Percentiles rank a stretch among this genome's conserved stretches.
phyloP scores from a whole-genome alignment of 2,888 invertebrate genomes.

The Rhabditoides inermis region DNA sequence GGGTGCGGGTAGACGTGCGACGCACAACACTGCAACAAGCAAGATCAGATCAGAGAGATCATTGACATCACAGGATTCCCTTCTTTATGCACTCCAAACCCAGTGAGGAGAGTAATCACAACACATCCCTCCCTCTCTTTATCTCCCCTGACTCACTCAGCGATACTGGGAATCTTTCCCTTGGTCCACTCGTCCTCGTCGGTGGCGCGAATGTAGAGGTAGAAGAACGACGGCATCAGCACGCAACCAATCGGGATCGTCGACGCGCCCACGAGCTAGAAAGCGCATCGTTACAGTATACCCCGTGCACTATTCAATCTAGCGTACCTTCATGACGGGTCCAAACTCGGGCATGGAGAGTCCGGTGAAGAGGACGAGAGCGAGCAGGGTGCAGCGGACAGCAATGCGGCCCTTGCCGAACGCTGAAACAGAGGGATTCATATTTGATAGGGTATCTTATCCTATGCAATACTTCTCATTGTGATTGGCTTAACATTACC shows the following conservation, averaged over 20 bases:
- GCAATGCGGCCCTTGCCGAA: slow-evolving; percentile 40
- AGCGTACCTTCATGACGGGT: slow-evolving; percentile 34
- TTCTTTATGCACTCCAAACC: neutral
- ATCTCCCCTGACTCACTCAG: slow-evolving; percentile 1
- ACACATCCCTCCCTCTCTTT: slow-evolving; percentile 7
- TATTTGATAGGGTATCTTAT: no score
- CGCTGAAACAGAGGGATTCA: slow-evolving; percentile 14
- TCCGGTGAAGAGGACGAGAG: slow-evolving; percentile 37
- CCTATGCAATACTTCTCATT: no score
- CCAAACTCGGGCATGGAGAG: slow-evolving; percentile 44
- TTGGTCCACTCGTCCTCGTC: slow-evolving; percentile 37
- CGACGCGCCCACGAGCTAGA: slow-evolving; percentile 24
- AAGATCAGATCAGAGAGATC: neutral
- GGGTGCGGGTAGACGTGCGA: no score
- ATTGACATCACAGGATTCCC: neutral
- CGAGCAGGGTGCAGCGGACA: slow-evolving; percentile 33
- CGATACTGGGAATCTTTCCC: slow-evolving; percentile 20
- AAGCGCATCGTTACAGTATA: neutral
- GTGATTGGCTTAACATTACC: neutral
- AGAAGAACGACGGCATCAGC: slow-evolving; percentile 38
- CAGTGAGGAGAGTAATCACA: neutral
- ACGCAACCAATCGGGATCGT: slow-evolving; percentile 42
- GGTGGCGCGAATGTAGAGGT: slow-evolving; percentile 31
- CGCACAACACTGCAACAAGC: neutral
- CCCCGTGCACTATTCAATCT: neutral